Base-by-base conservation (phyloP, 2,797 vertebrate species). In the Bradypodion ventrale region DNA sequence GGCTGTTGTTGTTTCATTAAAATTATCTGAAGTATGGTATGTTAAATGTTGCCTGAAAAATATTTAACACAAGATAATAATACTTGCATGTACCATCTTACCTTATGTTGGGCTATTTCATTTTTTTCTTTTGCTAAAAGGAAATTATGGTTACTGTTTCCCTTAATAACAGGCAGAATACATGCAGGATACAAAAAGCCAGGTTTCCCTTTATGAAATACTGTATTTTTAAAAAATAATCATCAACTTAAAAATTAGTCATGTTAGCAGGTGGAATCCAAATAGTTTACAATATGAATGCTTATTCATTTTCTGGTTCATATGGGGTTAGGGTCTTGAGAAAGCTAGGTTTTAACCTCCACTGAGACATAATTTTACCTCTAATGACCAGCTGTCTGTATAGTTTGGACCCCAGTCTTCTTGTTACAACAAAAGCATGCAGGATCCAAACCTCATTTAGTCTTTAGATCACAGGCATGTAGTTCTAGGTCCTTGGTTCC, bases 251-350 rank as follows among this genome's bases (percentile, higher is more conserved):
- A 63, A 35, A 80, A 75, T 52, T 40, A 9, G 56, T 60, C 16
- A 46, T 46, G 19, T n/a, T 63, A 70, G 37, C 8, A 80, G 29
- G 69, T 62, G 84, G 82, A 82, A 75, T 85, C 9, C 5, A 19
- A 25, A 70, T 56, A 66, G 85, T 5, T 78, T 88, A 29, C 29
- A 78, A 1, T 21, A 46, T 13, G 15, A 46, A 3, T 69, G 4
- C 0, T 25, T 23, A 79, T 46, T 76, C 74, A 29, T 0, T 9
- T 49, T 49, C 49, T 49, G 46, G 46, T 13, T 49, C 12, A 13
- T 49, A 15, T 49, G 13, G 46, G 46, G 49, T 13, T 10, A 49
- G 46, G 10, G 1, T 49, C 46, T 49, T 49, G 46, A 46, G 46
- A 49, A 49, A 13, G 49, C 46, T 49, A 49, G 10, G 49, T 49